Evolutionary conservation across 2,888 invertebrate genomes (phyloP), one percentile per base, ranked within the genome.

Genomic region (Eretmocerus hayati): DNA sequence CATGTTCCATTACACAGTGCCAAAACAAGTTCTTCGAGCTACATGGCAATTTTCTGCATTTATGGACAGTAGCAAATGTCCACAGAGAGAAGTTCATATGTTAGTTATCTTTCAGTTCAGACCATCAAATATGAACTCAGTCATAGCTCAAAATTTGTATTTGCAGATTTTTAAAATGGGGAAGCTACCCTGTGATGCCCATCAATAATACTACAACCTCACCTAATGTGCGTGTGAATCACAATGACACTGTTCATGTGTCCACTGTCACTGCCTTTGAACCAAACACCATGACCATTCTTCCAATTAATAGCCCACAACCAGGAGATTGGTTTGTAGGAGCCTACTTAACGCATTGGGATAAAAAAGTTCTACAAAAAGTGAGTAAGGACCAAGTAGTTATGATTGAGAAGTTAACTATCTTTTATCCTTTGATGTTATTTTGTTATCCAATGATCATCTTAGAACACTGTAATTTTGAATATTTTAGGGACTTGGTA

Each of bases 181-280:
- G 77, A 13, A 76, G 78, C 59, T 78, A 76, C 58, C 80, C 79
- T 41, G 69, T 79, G 18, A 72, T 78, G 55, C 68, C 69, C 35
- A 66, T 73, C 15, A 69, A 74, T 55, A 78, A 78, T 63, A 70
- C 74, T 26, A 68, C 74, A 46, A 75, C 73, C 58, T 76, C 78
- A 19, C 63, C 65, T 2, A 58, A 69, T 37, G 63, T 71, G 58
- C 69, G 67, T 60, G 47, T 62, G 15, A 62, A 66, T 21, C 59
- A 65, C 46, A 62, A 61, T 48, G 50, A 59, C 44, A 60, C 62
- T 5, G 56, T 71, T 31, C 61, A 65, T 16, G 54, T 72, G 32
- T 67, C 67, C 20, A 63, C 65, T 20, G 50, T 69, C 35, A 66
- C 68, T 16, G 66, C 66, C 40, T 73, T 65, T 55, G 67, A 73